Conservation (phyloP, 1,140 invertebrate species). For the Maniola jurtina region DNA sequence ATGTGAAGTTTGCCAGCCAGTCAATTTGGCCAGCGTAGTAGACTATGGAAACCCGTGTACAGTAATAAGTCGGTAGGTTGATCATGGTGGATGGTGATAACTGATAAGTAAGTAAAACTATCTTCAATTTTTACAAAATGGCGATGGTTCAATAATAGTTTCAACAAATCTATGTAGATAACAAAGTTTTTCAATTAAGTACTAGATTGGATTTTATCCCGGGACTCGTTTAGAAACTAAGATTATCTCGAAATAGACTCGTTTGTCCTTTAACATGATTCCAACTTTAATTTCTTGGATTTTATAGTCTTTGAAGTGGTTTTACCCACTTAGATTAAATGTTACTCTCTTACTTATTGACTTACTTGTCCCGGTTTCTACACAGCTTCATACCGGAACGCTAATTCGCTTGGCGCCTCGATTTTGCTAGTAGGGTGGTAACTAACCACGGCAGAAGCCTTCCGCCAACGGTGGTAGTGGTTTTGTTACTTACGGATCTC, state of each 20-base stretch:
- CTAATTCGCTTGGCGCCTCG: no score
- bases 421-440: no score
- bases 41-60: no score
- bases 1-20: no score
- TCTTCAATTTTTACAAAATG: background rate
- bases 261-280: background rate
- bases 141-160: background rate
- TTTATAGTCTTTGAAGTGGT: background rate
- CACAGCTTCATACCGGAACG: no score
- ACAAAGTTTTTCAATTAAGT: slow-evolving; percentile 7
- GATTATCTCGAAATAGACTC: background rate
- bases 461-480: no score
- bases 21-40: no score
- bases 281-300: slow-evolving; percentile 7
- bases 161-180: background rate
- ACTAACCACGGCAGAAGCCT: background rate
- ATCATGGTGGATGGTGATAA: no score
- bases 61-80: background rate
- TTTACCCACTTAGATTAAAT: background rate
- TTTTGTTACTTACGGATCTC: slow-evolving; percentile 57
- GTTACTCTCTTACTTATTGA: no score
- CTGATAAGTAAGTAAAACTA: background rate
- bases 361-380: no score
- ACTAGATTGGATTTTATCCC: slow-evolving; percentile 1
- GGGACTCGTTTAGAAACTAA: background rate